Evolutionary conservation across 2,888 invertebrate genomes (phyloP).

Genomic region (Parochlus steinenii): DNA sequence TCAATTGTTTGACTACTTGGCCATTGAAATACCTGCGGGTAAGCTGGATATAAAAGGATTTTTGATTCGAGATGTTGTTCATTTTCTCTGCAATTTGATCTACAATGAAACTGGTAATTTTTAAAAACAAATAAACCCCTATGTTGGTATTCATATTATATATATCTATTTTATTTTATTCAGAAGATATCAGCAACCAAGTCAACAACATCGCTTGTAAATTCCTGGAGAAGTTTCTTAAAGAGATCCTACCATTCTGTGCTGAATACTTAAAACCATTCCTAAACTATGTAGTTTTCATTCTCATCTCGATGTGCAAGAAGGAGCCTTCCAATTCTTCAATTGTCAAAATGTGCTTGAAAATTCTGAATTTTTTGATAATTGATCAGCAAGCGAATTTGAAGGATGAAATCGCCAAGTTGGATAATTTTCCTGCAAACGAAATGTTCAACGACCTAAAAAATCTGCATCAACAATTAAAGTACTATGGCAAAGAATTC

Average conservation of each 20-base stretch:
- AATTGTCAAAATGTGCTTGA: conserved; percentile 24
- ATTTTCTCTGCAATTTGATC: conserved; percentile 11
- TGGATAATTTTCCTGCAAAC: conserved; percentile 36
- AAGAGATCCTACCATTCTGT: conserved; percentile 30
- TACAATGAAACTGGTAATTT: conserved; percentile 4
- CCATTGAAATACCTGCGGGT: background rate
- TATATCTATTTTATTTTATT: too few relatives aligned
- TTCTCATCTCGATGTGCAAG: conserved; percentile 31
- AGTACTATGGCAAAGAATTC: conserved; percentile 20
- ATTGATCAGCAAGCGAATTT: conserved; percentile 33
- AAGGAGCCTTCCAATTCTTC: conserved; percentile 17
- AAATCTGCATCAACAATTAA: conserved; percentile 22
- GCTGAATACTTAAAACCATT: conserved; percentile 31
- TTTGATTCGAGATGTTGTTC: conserved; percentile 34
- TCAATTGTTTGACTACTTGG: conserved; percentile 3
- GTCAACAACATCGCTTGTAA: conserved; percentile 21
- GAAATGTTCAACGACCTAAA: conserved; percentile 24
- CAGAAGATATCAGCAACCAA: too few relatives aligned
- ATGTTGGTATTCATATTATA: too few relatives aligned
- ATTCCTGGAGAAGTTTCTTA: conserved; percentile 32
- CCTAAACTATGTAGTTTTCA: conserved; percentile 35
- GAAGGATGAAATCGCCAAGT: conserved; percentile 29
- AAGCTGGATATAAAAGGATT: conserved; percentile 31
- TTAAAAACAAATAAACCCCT: conserved; percentile 7
- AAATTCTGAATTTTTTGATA: conserved; percentile 36